Conservation (phyloP, 2,797 vertebrate species). For the Acrocephalus scirpaceus region DNA sequence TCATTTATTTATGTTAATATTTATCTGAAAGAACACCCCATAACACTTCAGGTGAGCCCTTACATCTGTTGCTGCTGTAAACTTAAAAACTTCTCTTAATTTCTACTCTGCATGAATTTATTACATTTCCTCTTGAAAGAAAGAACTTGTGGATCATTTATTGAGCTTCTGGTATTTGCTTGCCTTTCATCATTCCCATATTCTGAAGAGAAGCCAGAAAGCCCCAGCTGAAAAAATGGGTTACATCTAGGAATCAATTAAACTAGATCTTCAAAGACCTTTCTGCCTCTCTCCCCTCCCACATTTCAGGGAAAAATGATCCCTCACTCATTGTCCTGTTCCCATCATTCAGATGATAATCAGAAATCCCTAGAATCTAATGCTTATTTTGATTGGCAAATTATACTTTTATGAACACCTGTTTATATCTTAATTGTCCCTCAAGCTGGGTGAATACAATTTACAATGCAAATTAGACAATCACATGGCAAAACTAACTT, state of each 20-base stretch:
- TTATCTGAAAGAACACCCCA: not conserved
- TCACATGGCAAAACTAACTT: not conserved
- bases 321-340: not conserved
- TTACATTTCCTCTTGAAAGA: slow-evolving; percentile 48
- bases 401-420: slow-evolving; percentile 26
- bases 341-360: not conserved
- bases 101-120: not conserved
- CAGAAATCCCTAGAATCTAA: slow-evolving; percentile 4
- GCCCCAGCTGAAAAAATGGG: slow-evolving; percentile 8
- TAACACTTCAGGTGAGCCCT: not conserved
- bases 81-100: slow-evolving; percentile 33
- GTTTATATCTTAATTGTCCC: not conserved
- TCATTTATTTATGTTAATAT: not conserved
- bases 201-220: slow-evolving; percentile 16
- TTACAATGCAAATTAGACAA: not conserved
- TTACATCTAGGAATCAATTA: slow-evolving; percentile 15
- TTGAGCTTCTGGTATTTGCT: slow-evolving; percentile 32
- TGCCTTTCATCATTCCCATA: slow-evolving; percentile 14
- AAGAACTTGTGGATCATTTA: slow-evolving; percentile 29
- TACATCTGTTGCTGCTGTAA: slow-evolving; percentile 52
- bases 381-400: slow-evolving; percentile 25
- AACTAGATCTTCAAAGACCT: not conserved
- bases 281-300: not conserved
- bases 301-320: not conserved
- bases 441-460: not conserved